Percentiles rank a stretch among this genome's conserved stretches.
Conservation (phyloP, 2,888 invertebrate genomes). For the Dasypolia templi region DNA sequence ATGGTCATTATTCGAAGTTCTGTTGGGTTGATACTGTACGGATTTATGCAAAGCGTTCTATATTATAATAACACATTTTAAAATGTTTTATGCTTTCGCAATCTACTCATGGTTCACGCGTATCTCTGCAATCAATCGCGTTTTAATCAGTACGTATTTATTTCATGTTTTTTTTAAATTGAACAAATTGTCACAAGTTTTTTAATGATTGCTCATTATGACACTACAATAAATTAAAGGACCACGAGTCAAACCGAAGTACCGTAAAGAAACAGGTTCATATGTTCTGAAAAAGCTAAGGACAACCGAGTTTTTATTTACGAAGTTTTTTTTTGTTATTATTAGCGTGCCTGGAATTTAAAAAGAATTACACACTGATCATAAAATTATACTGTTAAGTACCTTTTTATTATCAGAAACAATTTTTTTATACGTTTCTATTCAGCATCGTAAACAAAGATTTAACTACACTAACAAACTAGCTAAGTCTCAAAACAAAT, state of each 20-base stretch:
- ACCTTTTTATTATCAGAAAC: neutral
- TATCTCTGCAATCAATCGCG: neutral
- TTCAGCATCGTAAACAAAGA: too few species aligned
- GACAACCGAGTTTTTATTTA: neutral
- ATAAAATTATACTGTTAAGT: neutral
- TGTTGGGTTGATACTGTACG: neutral
- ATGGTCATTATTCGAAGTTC: constrained; percentile 6
- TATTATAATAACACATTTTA: neutral
- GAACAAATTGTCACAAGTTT: too few species aligned
- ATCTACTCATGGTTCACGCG: neutral
- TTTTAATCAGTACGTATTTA: neutral
- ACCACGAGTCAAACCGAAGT: neutral
- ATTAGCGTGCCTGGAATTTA: neutral
- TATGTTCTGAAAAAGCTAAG: neutral
- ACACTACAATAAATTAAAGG: neutral
- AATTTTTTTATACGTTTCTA: neutral
- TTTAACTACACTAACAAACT: too few species aligned
- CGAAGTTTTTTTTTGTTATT: neutral
- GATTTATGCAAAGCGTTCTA: neutral
- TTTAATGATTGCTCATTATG: neutral
- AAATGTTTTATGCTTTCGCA: neutral
- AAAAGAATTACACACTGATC: neutral
- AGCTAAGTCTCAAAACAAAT: too few species aligned
- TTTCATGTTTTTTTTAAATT: neutral
- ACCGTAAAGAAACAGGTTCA: neutral